Evolutionary conservation across 2,888 invertebrate species (phyloP), one percentile per base, ranked within the genome.

Genomic region (Stenodema calcarata): DNA sequence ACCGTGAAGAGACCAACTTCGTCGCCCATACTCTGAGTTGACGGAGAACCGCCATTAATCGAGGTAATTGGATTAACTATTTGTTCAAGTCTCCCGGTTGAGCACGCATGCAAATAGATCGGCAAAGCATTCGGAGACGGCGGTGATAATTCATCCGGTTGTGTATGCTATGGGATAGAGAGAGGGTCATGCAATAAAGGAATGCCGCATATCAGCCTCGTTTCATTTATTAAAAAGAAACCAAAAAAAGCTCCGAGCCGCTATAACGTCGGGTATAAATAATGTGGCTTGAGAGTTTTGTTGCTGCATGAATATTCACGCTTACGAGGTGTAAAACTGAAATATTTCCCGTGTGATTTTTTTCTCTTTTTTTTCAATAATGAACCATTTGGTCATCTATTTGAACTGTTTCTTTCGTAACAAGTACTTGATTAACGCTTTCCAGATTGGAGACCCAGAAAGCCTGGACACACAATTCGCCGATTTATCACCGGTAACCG

Each of bases 261-360:
- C 62, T 50, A 50, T 18, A 62, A 70, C 35, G 54, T 54, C 27
- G 78, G 27, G 27, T 11, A 27, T 80, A 30, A 30, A 80, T 80
- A 54, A 47, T 41, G 78, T 44, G 50, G 30, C 47, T 80, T 1
- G n/a, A 30, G 28, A n/a, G 50, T 80, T 47, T 54, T 54, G 16
- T 41, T 18, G 23, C 44, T 41, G n/a, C 9, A 80, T 54, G 50
- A 50, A 80, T 80, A 50, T 80, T 27, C 80, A 54, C 80, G 80
- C 28, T 23, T 54, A 54, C 80, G 54, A 80, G 80, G 80, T 80
- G 80, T 80, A 27, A 54, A n/a, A 18, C 30, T 54, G 80, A 80
- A 47, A 80, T 54, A 54, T 44, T 54, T 28, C 30, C 44, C 12
- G 3, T 44, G 42, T 9, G 23, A 42, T 23, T n/a, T 30, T 27